phyloP scores from a whole-genome alignment of 2,113 vertebrate genomes.

The Sinosuthora webbiana region DNA sequence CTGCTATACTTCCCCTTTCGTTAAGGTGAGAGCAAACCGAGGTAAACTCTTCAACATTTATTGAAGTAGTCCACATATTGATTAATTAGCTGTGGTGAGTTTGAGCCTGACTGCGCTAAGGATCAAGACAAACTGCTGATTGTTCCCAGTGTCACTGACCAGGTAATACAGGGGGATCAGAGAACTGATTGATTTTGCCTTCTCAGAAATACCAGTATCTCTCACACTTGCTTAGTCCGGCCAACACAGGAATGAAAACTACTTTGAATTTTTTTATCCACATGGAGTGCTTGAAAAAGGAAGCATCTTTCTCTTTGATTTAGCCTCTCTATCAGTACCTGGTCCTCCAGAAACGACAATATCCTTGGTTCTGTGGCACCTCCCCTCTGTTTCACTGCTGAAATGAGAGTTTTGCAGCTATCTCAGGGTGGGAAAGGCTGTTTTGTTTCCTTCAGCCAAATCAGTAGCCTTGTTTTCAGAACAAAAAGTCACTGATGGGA shows the following conservation, averaged over 20 bases:
- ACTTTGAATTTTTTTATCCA: neutral
- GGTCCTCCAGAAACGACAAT: neutral
- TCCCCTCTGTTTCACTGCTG: neutral
- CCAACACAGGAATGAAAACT: neutral
- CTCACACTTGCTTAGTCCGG: neutral
- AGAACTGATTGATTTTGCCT: neutral
- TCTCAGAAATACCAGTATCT: neutral
- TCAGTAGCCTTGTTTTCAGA: conserved; percentile 78
- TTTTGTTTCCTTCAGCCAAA: conserved; percentile 66
- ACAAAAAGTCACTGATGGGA: conserved; percentile 66
- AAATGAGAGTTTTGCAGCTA: conserved; percentile 25
- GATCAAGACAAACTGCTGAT: neutral
- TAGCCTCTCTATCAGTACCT: neutral
- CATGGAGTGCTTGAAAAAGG: neutral
- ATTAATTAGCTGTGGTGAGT: neutral
- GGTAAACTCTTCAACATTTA: neutral
- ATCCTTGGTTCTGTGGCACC: conserved; percentile 29
- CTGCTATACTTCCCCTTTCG: neutral
- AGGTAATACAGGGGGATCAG: neutral
- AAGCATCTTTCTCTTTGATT: neutral
- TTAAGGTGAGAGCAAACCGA: neutral
- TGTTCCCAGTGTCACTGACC: neutral
- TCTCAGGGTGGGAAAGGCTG: conserved; percentile 27
- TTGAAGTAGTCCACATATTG: neutral
- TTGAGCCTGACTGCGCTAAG: neutral